Percentiles rank a stretch among this genome's conserved stretches.
Conservation (phyloP, 2,888 invertebrate species). For the Clivina fossor region DNA sequence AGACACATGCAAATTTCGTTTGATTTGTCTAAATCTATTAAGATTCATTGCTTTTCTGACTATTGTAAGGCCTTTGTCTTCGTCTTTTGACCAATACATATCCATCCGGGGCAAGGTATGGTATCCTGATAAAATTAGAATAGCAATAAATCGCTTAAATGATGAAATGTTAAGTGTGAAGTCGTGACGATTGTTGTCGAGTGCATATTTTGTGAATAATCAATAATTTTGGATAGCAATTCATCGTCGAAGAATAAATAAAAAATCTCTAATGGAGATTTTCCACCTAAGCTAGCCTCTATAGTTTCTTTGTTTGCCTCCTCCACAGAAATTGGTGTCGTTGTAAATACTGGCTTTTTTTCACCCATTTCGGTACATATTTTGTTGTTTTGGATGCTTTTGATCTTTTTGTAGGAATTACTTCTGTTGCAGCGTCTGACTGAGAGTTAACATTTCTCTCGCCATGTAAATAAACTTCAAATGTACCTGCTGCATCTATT, state of each 20-base stretch:
- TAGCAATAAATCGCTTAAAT: slow-evolving; percentile 9
- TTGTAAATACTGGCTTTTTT: slow-evolving; percentile 2
- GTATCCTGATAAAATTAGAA: slow-evolving; percentile 12
- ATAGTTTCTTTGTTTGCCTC: too few species aligned
- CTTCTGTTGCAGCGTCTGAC: not conserved
- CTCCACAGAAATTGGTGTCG: too few species aligned
- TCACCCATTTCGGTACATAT: not conserved
- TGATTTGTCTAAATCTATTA: slow-evolving; percentile 12
- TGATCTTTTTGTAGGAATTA: not conserved
- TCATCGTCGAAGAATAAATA: slow-evolving; percentile 2
- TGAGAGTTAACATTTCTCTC: too few species aligned
- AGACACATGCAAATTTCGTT: slow-evolving; percentile 23
- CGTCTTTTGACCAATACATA: slow-evolving; percentile 7
- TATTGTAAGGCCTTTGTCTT: slow-evolving; percentile 1
- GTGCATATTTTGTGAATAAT: slow-evolving; percentile 17
- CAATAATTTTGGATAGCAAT: slow-evolving; percentile 6
- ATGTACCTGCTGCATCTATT: slow-evolving; percentile 5
- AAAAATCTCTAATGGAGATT: too few species aligned
- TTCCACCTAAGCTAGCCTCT: too few species aligned
- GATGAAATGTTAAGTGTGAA: slow-evolving; percentile 1
- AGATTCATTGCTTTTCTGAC: slow-evolving; percentile 8
- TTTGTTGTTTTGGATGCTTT: not conserved
- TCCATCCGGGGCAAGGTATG: slow-evolving; percentile 4
- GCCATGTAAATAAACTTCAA: slow-evolving; percentile 6
- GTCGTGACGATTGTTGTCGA: slow-evolving; percentile 9